Conservation (phyloP, 2,797 vertebrate species). For the Spheniscus humboldti region DNA sequence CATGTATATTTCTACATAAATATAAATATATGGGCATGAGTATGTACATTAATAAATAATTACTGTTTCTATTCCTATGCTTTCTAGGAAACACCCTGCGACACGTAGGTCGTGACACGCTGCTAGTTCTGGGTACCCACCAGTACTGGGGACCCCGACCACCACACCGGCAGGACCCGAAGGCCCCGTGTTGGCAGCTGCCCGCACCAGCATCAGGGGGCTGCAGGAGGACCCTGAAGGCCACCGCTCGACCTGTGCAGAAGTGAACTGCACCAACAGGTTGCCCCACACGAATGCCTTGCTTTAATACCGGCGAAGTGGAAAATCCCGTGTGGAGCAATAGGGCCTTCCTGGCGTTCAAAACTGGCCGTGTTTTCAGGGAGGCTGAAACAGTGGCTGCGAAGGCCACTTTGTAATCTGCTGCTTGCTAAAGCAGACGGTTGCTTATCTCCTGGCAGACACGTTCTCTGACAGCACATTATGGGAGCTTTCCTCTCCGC, state of each 20-base stretch:
- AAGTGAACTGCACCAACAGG: not conserved
- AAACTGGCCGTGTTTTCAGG: not conserved
- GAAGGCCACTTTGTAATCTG: not conserved
- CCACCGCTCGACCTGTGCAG: not conserved
- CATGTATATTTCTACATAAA: not conserved
- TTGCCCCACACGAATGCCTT: not conserved
- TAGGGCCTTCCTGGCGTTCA: accelerated
- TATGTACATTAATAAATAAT: not conserved
- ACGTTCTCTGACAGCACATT: not conserved
- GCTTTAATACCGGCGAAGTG: not conserved
- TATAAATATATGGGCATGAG: not conserved
- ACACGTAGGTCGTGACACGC: not conserved
- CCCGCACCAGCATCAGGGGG: not conserved
- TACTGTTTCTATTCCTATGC: not conserved
- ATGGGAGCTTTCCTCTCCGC: not conserved
- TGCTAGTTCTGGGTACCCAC: not conserved
- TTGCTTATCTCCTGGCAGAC: not conserved
- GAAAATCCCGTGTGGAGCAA: not conserved
- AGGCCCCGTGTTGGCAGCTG: not conserved
- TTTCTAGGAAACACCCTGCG: not conserved
- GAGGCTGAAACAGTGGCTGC: not conserved
- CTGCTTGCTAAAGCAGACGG: not conserved
- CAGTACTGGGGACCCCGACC: not conserved
- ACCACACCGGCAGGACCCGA: not conserved
- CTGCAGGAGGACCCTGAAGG: not conserved